phyloP scores from a whole-genome alignment of 1,140 invertebrate species.

The Bradysia coprophila region DNA sequence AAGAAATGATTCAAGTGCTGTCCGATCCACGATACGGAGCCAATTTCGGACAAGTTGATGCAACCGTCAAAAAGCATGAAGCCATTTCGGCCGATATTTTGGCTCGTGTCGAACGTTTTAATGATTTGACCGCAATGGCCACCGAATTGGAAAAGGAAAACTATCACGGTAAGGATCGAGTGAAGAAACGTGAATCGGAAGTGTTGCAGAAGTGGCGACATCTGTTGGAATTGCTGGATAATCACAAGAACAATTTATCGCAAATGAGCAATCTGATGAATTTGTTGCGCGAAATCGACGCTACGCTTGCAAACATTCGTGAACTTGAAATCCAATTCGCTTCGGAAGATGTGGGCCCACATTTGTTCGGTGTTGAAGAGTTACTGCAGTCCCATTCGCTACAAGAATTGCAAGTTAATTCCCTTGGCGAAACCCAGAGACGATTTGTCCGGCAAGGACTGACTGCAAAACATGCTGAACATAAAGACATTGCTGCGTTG shows the following conservation, averaged over 20 bases:
- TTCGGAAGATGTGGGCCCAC: conserved; percentile 76
- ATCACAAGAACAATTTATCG: conserved; percentile 66
- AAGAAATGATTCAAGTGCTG: conserved; percentile 94
- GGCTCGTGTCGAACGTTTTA: conserved; percentile 84
- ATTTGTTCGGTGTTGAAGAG: conserved; percentile 85
- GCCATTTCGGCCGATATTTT: conserved; percentile 95
- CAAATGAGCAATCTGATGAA: conserved; percentile 61
- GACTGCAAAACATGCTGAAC: conserved; percentile 27
- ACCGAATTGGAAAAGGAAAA: conserved; percentile 79
- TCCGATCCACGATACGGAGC: conserved; percentile 82
- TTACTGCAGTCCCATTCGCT: conserved; percentile 82
- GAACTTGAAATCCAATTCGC: conserved; percentile 66
- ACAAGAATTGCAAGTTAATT: conserved; percentile 75
- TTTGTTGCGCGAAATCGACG: conserved; percentile 81
- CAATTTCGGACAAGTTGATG: conserved; percentile 85
- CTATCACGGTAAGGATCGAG: conserved; percentile 75
- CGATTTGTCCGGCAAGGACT: conserved; percentile 51
- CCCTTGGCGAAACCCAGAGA: conserved; percentile 63
- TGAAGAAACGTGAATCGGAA: conserved; percentile 63
- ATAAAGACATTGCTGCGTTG: conserved; percentile 43
- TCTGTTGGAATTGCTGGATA: conserved; percentile 65
- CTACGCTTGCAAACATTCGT: conserved; percentile 59
- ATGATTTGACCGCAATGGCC: conserved; percentile 80
- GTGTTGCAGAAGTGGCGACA: conserved; percentile 79
- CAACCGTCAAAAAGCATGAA: conserved; percentile 95